Base-by-base conservation (phyloP, 2,113 vertebrate species). In the Lepidothrix coronata region DNA sequence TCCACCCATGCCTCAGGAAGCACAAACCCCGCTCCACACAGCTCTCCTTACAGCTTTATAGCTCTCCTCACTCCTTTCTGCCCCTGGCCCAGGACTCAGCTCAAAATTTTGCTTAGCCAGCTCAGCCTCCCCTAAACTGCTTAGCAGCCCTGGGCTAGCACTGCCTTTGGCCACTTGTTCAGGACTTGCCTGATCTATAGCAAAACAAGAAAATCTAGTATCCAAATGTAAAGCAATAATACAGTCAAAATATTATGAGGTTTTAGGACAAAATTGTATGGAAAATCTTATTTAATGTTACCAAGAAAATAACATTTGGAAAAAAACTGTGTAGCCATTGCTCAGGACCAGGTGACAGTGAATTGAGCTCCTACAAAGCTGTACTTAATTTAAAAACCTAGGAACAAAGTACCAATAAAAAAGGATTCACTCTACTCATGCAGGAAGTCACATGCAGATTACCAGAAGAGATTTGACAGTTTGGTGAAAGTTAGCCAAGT, bases 111-210 rank as follows among this genome's bases (percentile, higher is more conserved):
- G 6, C 25, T 74, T 37, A 54, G 49, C 18, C 12, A 49, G 49
- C 28, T 46, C 43, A 70, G 25, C 57, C 41, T 87, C 18, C 2
- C 21, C 31, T 70, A 58, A 84, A 77, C 24, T 61, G 11, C 58
- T 28, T 14, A 66, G 59, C 77, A 58, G 46, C 28, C n/a, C 73
- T 37, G 8, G 43, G 17, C 11, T 58, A 44, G 41, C 0, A 0
- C 51, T 84, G 54, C 27, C 18, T 77, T 78, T 41, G 35, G 27
- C 17, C 7, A 11, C 24, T 51, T 62, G 9, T 46, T 87, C 35
- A 51, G 30, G 33, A 91, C 65, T 83, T 77, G 25, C 17, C 46
- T 49, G 54, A 48, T 28, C 41, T 16, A 65, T 6, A 66, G 19
- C 9, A 67, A 80, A 25, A 14, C 9, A 67, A 89, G 24, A 78